A percentile compares a stretch with the other conserved stretches of the same genome.
These are phyloP conservation scores for Sminthurinus aureus DNA, from an alignment of 2,888 invertebrate species.

Conservation along the genomic window DNA sequence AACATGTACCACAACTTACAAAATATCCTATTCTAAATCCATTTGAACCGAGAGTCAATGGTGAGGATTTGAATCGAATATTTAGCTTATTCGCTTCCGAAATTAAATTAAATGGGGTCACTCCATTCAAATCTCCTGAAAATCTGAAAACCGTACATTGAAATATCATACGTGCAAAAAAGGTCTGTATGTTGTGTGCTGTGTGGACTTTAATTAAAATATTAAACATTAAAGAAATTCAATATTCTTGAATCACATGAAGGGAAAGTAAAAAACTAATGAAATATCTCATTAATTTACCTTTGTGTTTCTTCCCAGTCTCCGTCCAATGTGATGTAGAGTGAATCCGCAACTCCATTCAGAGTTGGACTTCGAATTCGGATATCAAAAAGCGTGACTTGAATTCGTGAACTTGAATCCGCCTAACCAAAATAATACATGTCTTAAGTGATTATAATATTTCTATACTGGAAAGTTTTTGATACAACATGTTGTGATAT, in stretches of 20 bases:
- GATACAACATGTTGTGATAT: not conserved
- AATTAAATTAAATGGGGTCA: constrained; percentile 22
- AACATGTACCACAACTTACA: too few relatives aligned
- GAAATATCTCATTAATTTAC: too few relatives aligned
- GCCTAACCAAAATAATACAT: too few relatives aligned
- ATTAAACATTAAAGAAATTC: too few relatives aligned
- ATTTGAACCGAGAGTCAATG: not conserved
- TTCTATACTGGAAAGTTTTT: not conserved
- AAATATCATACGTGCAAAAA: too few relatives aligned
- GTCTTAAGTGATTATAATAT: too few relatives aligned
- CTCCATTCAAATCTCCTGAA: constrained; percentile 23
- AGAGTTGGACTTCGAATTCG: constrained; percentile 9
- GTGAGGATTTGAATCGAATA: constrained; percentile 7
- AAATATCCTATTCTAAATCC: constrained; percentile 24
- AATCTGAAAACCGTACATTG: too few relatives aligned
- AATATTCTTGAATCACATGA: too few relatives aligned
- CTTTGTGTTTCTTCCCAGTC: constrained; percentile 15
- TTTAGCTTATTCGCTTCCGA: not conserved
- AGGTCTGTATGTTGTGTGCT: too few relatives aligned
- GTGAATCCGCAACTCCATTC: not conserved
- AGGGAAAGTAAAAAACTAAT: too few relatives aligned
- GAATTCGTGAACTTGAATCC: not conserved
- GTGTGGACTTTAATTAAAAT: too few relatives aligned
- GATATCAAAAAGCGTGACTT: constrained; percentile 12
- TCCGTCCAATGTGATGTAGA: constrained; percentile 11